Evolutionary conservation across 2,888 invertebrate species (phyloP).

Genomic region (Biston betularia): DNA sequence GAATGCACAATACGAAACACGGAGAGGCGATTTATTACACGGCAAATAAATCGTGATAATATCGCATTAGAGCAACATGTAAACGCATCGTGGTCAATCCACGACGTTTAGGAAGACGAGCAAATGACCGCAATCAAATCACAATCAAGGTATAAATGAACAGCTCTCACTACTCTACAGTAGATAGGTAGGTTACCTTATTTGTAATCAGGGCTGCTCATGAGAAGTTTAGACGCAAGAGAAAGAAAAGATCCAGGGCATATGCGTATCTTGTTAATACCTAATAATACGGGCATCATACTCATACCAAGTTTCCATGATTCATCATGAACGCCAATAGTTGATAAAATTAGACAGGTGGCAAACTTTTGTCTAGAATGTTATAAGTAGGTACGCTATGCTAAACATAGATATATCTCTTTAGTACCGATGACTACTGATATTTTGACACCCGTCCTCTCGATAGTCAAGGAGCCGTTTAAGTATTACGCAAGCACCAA

Average conservation of each 20-base stretch:
- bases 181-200: not conserved
- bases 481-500: too few relatives aligned
- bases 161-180: conserved; percentile 45
- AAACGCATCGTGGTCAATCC: conserved; percentile 61
- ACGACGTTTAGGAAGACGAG: conserved; percentile 68
- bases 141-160: conserved; percentile 74
- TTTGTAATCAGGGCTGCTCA: conserved; percentile 18
- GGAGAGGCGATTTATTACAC: conserved; percentile 61
- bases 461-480: too few relatives aligned
- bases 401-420: too few relatives aligned
- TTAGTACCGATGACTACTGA: too few relatives aligned
- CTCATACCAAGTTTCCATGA: not conserved
- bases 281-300: not conserved
- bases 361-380: not conserved
- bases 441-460: too few relatives aligned
- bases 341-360: not conserved
- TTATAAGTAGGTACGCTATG: too few relatives aligned
- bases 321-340: not conserved
- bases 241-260: not conserved
- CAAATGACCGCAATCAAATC: conserved; percentile 79
- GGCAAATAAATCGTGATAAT: conserved; percentile 65
- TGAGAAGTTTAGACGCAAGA: not conserved
- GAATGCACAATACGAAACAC: conserved; percentile 45
- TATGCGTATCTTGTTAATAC: not conserved
- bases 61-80: conserved; percentile 62